These are phyloP conservation scores for Siphlonurus alternatus DNA, from an alignment of 2,888 invertebrate genomes.

Conservation along the genomic window DNA sequence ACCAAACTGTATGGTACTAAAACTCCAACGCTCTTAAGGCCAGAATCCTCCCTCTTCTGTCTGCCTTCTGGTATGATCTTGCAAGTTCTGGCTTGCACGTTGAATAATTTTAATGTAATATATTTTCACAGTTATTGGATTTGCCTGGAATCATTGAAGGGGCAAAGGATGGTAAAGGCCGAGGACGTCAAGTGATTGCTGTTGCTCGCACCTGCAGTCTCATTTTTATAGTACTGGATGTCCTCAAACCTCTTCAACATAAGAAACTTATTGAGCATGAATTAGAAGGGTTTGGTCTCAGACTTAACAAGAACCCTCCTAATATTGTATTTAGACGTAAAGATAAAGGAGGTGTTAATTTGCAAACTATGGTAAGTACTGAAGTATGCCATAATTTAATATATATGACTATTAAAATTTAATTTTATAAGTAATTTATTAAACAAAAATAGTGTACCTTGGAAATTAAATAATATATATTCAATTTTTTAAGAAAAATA, in stretches of 20 bases:
- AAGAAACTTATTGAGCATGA: constrained; percentile 94
- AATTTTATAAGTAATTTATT: background rate
- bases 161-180: constrained; percentile 98
- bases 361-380: constrained; percentile 68
- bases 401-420: background rate
- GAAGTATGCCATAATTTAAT: background rate
- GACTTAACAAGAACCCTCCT: constrained; percentile 91
- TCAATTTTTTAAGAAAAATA: too few relatives aligned
- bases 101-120: too few relatives aligned
- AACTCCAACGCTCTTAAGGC: too few relatives aligned
- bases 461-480: background rate
- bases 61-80: too few relatives aligned
- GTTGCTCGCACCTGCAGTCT: constrained; percentile 96
- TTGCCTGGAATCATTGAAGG: constrained; percentile 99
- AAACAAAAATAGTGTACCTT: background rate
- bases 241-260: constrained; percentile 91
- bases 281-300: constrained; percentile 94
- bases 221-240: constrained; percentile 94
- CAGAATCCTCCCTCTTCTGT: too few relatives aligned
- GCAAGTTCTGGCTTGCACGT: too few relatives aligned
- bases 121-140: constrained; percentile 68
- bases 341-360: constrained; percentile 97
- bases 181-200: constrained; percentile 97
- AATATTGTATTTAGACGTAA: constrained; percentile 92
- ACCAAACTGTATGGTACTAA: too few relatives aligned